Evolutionary conservation across 2,797 vertebrate species (phyloP), one percentile per base, ranked within the genome.

Genomic region (Schizopygopsis pylzovi): DNA sequence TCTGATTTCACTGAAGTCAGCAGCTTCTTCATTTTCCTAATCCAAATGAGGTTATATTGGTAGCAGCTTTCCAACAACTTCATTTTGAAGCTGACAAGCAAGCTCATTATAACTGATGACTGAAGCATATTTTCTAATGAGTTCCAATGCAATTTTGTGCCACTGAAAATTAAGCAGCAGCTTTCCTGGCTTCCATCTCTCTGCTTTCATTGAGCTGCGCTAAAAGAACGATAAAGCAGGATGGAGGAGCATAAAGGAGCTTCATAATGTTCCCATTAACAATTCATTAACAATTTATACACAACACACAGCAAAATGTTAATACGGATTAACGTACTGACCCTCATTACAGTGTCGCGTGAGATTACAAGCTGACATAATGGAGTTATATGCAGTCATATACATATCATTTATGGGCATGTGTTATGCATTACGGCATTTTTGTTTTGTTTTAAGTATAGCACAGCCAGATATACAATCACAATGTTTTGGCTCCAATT

Each of bases 31-130:
- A 82, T 79, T 93, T 93, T 93, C 91, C 91, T 75, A 84, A 91
- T 87, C 75, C 87, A 90, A 90, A 90, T 59, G 77, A 67, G 81
- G 84, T 87, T 85, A 83, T 85, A 82, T 79, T 77, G 70, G 87
- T 70, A 93, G 77, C 76, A 89, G 86, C 92, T 91, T 90, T 90
- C 83, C 81, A 91, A 90, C 86, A 91, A 90, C 93, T 93, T 92
- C 93, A 94, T 92, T 94, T 88, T 89, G 88, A 83, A 80, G 85
- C 87, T 93, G 92, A 93, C 90, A 86, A 90, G 89, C 77, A 87
- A 91, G 87, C 90, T 94, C 91, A 89, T 93, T 93, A 80, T 93
- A 95, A 95, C 93, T 93, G 93, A 95, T 94, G 89, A 91, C 81
- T 81, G 28, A 75, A 78, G 87, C 67, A 84, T 87, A 61, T 88